Conservation (phyloP, 2,797 vertebrate species). For the Lutjanus campechanus region DNA sequence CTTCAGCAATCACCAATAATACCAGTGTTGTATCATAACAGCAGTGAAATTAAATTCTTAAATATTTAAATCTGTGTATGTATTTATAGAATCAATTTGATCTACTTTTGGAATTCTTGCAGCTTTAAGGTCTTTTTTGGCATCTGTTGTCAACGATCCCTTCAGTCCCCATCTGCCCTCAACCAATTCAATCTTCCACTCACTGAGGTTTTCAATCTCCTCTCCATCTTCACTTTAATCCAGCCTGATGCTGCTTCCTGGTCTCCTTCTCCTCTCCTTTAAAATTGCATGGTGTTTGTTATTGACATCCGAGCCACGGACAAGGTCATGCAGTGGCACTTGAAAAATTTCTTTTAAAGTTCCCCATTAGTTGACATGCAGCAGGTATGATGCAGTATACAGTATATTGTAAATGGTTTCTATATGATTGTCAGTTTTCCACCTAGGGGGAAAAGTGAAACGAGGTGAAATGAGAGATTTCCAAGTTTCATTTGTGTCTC, state of each 20-base stretch:
- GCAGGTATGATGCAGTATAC: no score
- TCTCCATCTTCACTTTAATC: slow-evolving; percentile 36
- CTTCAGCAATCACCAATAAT: background rate
- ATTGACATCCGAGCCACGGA: background rate
- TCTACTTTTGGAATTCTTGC: background rate
- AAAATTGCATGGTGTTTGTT: slow-evolving; percentile 12
- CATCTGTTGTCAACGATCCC: background rate
- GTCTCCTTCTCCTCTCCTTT: slow-evolving; percentile 8
- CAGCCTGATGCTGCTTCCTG: slow-evolving; percentile 1
- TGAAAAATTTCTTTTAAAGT: slow-evolving; percentile 1
- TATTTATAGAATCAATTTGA: background rate
- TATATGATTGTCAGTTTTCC: background rate
- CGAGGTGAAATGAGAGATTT: background rate
- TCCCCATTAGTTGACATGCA: background rate
- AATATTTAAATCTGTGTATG: background rate
- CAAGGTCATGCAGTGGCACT: slow-evolving; percentile 18
- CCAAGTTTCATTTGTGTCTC: background rate
- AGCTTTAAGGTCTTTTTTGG: background rate
- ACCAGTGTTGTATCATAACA: background rate
- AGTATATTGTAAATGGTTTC: background rate
- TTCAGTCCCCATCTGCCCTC: slow-evolving; percentile 1
- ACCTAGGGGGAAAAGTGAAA: background rate
- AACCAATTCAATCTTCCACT: background rate
- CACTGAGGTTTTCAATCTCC: slow-evolving; percentile 36
- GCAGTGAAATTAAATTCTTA: background rate